phyloP scores from a whole-genome alignment of 2,888 invertebrate genomes.

The Lucinisca nassula region DNA sequence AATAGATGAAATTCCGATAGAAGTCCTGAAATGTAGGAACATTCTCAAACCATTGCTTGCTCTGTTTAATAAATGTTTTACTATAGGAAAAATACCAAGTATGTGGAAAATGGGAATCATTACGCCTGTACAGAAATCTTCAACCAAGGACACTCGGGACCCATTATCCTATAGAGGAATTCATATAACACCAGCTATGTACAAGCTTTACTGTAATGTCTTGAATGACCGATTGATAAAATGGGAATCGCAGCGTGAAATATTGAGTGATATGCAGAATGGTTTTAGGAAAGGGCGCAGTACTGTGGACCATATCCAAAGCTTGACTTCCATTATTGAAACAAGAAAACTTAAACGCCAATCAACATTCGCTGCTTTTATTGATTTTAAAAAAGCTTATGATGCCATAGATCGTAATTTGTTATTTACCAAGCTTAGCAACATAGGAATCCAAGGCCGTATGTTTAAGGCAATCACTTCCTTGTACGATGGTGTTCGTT shows the following conservation, averaged over 20 bases:
- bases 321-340: conserved; percentile 18
- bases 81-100: conserved; percentile 18
- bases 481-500: not conserved
- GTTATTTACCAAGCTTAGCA: not conserved
- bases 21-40: not conserved
- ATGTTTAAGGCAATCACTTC: not conserved
- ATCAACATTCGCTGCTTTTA: not conserved
- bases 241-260: conserved; percentile 9
- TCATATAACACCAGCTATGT: conserved; percentile 26
- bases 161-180: conserved; percentile 29
- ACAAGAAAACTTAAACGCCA: not conserved
- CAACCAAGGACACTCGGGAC: conserved; percentile 20
- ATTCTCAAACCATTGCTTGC: not conserved
- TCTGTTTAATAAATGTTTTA: conserved; percentile 43
- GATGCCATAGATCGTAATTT: not conserved
- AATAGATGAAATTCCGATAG: not conserved
- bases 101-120: conserved; percentile 26
- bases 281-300: conserved; percentile 40
- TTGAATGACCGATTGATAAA: conserved; percentile 17
- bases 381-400: conserved; percentile 1
- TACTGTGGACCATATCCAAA: conserved; percentile 34
- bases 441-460: not conserved
- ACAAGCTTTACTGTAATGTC: conserved; percentile 34
- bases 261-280: conserved; percentile 31
- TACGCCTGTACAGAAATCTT: conserved; percentile 30